Base-by-base conservation (phyloP, 2,113 vertebrate genomes). In the Ivindomyrus marchei region DNA sequence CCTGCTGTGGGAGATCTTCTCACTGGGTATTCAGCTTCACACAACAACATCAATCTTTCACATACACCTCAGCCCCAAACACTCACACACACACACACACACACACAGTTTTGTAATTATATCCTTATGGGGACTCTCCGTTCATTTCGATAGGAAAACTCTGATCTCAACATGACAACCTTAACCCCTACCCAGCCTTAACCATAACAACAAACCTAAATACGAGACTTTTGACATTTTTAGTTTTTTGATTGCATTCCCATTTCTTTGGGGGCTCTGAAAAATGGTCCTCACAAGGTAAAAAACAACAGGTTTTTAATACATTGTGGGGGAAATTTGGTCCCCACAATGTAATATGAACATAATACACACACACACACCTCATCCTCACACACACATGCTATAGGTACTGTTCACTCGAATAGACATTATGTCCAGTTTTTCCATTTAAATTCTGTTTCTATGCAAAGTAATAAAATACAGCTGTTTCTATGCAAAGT, bases 1-100 rank as follows among this genome's bases (percentile, higher is more conserved):
- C 93, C 94, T 99, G 88, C 97, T 99, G 0, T 99, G 98, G 98
- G 98, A 99, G 93, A 98, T 99, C 93, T 99, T 99, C 94, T 99
- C 98, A 52, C 96, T 99, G 1, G 98, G 98, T 99, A 93, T 87
- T 52, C 5, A 46, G 46, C 3, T 70, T 31, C n/a, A 31, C 62
- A 70, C 8, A 31, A 11, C n/a, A 13, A 27, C n/a, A 31, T 70
- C 62, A 70, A 27, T 70, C 62, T 31, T 27, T 70, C n/a, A 80
- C 36, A 77, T 36, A 77, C 62, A 77, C 74, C 36, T 77, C 74
- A 42, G 11, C 31, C 74, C 27, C 74, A 77, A 13, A 77, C 36
- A 36, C 56, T 70, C 11, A 85, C 85, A 50, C 39, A 62, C 56
- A 80, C 9, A 11, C 74, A 11, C 47, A 58, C 27, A 27, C 27